Conservation (phyloP, 2,888 invertebrate species). For the Carterocephalus palaemon region DNA sequence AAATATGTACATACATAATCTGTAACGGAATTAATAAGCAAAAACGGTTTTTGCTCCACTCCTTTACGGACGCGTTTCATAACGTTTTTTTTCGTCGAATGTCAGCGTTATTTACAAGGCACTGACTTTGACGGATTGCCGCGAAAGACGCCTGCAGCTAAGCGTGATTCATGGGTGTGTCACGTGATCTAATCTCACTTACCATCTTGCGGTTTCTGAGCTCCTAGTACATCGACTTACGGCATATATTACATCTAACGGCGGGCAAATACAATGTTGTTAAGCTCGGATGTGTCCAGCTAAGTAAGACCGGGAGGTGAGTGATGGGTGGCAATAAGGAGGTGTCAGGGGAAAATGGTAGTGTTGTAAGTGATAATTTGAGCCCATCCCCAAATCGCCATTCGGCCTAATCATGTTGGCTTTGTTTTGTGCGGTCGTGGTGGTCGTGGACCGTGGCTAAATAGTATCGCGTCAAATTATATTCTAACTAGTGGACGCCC, state of each 20-base stretch:
- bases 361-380: conserved; percentile 41
- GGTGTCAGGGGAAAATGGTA: conserved; percentile 32
- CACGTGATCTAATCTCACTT: conserved; percentile 26
- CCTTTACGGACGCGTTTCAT: conserved; percentile 10
- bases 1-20: conserved; percentile 6
- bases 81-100: conserved; percentile 29
- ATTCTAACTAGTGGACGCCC: not conserved
- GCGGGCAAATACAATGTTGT: conserved; percentile 2
- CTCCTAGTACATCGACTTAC: conserved; percentile 1
- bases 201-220: not conserved
- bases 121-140: conserved; percentile 48
- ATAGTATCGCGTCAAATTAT: not conserved
- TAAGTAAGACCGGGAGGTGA: conserved; percentile 21
- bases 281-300: conserved; percentile 12
- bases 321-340: conserved; percentile 1
- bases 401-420: conserved; percentile 41
- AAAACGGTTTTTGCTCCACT: conserved; percentile 10
- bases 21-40: conserved; percentile 9
- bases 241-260: conserved; percentile 1
- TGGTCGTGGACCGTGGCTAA: conserved; percentile 31
- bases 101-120: conserved; percentile 37
- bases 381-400: conserved; percentile 39
- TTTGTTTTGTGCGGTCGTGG: conserved; percentile 47
- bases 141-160: conserved; percentile 39
- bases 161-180: conserved; percentile 35